Percentiles rank a stretch among this genome's conserved stretches.
These are phyloP conservation scores for Macrosoma leucophasiata DNA, from an alignment of 2,888 invertebrate genomes.

Conservation along the genomic window DNA sequence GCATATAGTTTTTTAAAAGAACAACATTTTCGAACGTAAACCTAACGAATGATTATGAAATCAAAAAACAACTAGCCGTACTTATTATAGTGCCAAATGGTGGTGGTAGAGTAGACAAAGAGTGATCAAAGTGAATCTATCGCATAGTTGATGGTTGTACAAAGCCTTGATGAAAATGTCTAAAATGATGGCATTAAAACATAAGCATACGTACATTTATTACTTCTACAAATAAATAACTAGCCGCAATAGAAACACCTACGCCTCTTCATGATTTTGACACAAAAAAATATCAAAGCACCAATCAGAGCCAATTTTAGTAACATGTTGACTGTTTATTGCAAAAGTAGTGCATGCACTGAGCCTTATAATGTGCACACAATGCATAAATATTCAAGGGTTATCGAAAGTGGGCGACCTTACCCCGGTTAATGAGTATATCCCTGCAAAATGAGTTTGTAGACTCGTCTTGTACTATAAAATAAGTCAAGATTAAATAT, in stretches of 20 bases:
- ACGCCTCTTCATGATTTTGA: constrained; percentile 47
- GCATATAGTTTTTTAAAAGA: no score
- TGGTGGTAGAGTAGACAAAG: no score
- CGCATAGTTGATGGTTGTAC: no score
- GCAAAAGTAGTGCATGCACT: constrained; percentile 33
- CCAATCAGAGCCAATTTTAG: constrained; percentile 59
- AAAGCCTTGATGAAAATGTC: no score
- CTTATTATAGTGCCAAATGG: no score
- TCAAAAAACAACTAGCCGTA: no score
- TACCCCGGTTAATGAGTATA: constrained; percentile 31
- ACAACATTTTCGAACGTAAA: no score
- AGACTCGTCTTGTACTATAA: constrained; percentile 32
- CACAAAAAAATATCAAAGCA: constrained; percentile 51
- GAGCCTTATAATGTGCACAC: constrained; percentile 14
- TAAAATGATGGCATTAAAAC: no score
- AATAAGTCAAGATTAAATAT: constrained; percentile 13
- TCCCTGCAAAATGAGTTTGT: constrained; percentile 32
- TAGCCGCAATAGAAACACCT: constrained; percentile 43
- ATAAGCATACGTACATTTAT: no score
- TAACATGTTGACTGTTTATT: constrained; percentile 44
- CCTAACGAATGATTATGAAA: no score
- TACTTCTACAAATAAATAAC: no score
- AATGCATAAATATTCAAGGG: constrained; percentile 28
- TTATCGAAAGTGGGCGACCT: constrained; percentile 29
- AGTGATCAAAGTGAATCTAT: no score